Percentiles rank a stretch among this genome's conserved stretches.
Evolutionary conservation across 1,140 invertebrate species (phyloP).

Genomic region (Meloidogyne exigua): DNA sequence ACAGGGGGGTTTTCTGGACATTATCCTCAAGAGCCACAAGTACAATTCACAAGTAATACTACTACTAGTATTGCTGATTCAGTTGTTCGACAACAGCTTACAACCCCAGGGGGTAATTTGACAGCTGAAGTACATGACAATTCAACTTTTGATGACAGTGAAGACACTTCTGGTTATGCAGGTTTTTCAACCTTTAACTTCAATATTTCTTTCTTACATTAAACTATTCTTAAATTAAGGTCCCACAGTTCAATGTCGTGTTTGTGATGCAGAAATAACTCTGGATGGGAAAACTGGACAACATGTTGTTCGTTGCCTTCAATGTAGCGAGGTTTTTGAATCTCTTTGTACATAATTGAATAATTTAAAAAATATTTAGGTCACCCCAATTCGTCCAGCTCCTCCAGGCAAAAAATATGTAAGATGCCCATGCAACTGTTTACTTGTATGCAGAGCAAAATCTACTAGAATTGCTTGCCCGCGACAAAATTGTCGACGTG

Average conservation of each 20-base stretch:
- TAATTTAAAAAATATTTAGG: background rate
- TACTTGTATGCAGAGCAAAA: constrained; percentile 92
- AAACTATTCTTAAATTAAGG: constrained; percentile 38
- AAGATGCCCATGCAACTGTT: constrained; percentile 94
- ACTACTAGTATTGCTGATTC: background rate
- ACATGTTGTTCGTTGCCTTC: constrained; percentile 67
- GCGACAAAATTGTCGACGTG: constrained; percentile 82
- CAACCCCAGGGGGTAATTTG: background rate
- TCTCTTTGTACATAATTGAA: background rate
- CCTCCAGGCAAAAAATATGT: constrained; percentile 99
- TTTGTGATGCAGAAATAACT: constrained; percentile 93
- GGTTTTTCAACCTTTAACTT: background rate
- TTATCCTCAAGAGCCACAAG: background rate
- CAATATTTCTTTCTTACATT: background rate
- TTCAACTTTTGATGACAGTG: constrained; percentile 22
- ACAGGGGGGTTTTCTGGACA: background rate
- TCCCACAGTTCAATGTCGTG: constrained; percentile 86
- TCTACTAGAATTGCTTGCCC: constrained; percentile 95
- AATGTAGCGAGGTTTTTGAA: constrained; percentile 64
- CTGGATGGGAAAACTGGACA: constrained; percentile 88
- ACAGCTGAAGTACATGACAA: constrained; percentile 16
- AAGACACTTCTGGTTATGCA: constrained; percentile 12
- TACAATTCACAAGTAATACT: background rate
- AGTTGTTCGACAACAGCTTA: background rate
- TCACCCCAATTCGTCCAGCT: constrained; percentile 95